phyloP scores from a whole-genome alignment of 1,140 invertebrate species.

The Chironomus tepperi region DNA sequence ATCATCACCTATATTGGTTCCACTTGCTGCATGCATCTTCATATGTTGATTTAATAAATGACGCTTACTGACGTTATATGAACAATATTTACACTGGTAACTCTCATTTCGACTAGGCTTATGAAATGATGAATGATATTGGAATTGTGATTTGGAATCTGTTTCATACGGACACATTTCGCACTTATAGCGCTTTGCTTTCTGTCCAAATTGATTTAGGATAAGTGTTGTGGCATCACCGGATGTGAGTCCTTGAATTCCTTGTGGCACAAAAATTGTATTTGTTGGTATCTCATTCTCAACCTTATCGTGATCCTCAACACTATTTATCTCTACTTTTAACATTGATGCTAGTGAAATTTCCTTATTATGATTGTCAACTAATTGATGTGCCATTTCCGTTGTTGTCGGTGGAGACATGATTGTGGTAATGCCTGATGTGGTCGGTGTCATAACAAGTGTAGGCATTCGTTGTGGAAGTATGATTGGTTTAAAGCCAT shows the following conservation, averaged over 20 bases:
- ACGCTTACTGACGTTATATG: constrained; percentile 71
- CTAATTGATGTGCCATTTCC: not conserved
- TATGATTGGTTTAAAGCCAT: not conserved
- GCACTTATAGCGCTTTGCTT: constrained; percentile 57
- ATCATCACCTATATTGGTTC: not conserved
- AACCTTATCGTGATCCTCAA: not conserved
- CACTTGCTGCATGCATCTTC: constrained; percentile 47
- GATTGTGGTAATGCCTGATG: not conserved
- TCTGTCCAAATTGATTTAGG: constrained; percentile 37
- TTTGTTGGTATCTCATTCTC: constrained; percentile 16
- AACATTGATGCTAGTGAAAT: constrained; percentile 20
- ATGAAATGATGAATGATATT: constrained; percentile 80
- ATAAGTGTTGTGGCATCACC: not conserved
- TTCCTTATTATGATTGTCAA: constrained; percentile 13
- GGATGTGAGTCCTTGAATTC: constrained; percentile 30
- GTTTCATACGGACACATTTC: constrained; percentile 68
- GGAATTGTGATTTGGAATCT: constrained; percentile 73
- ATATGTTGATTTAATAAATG: constrained; percentile 70
- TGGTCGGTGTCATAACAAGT: not conserved
- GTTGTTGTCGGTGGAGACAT: not conserved
- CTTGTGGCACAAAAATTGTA: not conserved
- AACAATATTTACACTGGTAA: constrained; percentile 71
- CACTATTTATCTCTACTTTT: constrained; percentile 17
- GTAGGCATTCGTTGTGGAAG: not conserved
- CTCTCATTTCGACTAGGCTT: constrained; percentile 55